Evolutionary conservation across 2,888 invertebrate genomes (phyloP).

Genomic region (Cetonia aurata): DNA sequence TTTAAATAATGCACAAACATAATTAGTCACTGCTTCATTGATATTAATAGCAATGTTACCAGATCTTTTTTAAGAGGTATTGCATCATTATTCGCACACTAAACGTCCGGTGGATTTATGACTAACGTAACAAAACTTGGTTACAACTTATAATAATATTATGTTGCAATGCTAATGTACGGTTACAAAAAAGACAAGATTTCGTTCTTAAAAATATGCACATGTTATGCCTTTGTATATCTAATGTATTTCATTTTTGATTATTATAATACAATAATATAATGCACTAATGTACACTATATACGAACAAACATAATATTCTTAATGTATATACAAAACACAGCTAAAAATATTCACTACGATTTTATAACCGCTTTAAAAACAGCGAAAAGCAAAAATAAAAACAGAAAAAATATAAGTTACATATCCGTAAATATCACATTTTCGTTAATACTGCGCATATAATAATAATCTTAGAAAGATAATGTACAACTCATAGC

Average conservation of each 20-base stretch:
- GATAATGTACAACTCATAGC: constrained; percentile 2
- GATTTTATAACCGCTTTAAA: background rate
- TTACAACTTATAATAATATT: background rate
- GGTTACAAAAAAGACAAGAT: too few species aligned
- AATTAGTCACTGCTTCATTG: background rate
- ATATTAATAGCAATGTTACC: background rate
- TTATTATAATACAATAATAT: too few species aligned
- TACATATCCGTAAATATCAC: constrained; percentile 42
- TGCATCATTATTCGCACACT: background rate
- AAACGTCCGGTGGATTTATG: background rate
- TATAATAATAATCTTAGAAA: constrained; percentile 24
- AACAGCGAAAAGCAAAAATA: constrained; percentile 15
- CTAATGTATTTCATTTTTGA: too few species aligned
- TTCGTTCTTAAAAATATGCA: background rate
- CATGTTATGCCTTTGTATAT: background rate
- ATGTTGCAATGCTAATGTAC: too few species aligned
- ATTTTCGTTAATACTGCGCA: constrained; percentile 44
- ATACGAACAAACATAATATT: background rate
- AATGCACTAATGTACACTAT: too few species aligned
- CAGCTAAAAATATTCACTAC: constrained; percentile 21
- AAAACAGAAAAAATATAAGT: constrained; percentile 35
- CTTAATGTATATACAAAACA: constrained; percentile 19
- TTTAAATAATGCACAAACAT: too few species aligned
- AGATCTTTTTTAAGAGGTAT: background rate
- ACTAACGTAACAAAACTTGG: background rate